Evolutionary conservation across 2,797 vertebrate species (phyloP).

Genomic region (Microctenopoma steveboyesi): DNA sequence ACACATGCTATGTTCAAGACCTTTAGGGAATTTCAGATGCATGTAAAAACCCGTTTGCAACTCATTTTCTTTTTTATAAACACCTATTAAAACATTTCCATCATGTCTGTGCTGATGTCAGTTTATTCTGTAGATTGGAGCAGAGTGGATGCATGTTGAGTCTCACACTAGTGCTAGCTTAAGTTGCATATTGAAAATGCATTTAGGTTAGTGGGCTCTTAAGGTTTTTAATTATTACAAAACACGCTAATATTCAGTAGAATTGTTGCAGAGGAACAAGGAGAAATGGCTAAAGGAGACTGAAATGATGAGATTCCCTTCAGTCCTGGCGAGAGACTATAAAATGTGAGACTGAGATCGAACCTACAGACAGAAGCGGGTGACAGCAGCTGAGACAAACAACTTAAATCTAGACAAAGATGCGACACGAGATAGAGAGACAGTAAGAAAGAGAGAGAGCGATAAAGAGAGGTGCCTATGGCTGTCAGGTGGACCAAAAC

Average conservation of each 20-base stretch:
- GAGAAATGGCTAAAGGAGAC: background rate
- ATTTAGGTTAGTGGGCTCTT: no score
- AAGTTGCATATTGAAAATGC: no score
- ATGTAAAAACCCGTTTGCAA: no score
- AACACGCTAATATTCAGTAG: background rate
- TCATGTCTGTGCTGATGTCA: no score
- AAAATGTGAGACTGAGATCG: background rate
- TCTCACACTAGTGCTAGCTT: no score
- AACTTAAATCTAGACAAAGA: slow-evolving; percentile 26
- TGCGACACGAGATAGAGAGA: slow-evolving; percentile 38
- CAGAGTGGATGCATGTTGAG: no score
- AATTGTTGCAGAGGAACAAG: background rate
- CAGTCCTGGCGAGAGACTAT: background rate
- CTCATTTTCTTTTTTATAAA: no score
- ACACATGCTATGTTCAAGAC: no score
- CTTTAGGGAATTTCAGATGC: no score
- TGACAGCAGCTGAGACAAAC: slow-evolving; percentile 33
- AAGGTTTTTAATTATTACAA: background rate
- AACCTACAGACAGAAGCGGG: slow-evolving; percentile 22
- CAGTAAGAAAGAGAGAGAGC: slow-evolving; percentile 7
- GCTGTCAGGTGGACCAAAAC: slow-evolving; percentile 61
- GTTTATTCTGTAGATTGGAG: no score
- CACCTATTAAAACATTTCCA: no score
- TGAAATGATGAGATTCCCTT: slow-evolving; percentile 1
- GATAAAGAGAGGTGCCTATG: slow-evolving; percentile 56